Base-by-base conservation (phyloP, 2,113 vertebrate genomes). In the Telmatochromis brichardi region DNA sequence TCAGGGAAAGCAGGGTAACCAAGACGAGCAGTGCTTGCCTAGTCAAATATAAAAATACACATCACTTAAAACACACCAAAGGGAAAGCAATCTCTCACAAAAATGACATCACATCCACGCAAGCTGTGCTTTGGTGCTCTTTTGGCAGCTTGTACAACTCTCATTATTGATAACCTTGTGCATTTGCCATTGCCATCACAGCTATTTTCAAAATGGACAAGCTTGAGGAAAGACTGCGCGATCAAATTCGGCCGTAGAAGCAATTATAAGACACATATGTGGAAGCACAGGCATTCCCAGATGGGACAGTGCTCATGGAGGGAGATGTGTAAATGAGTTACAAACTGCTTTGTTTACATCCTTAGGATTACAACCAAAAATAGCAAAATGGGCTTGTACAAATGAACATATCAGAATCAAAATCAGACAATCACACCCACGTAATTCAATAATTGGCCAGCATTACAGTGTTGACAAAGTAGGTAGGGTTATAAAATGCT, bases 21-120 rank as follows among this genome's bases (percentile, higher is more conserved):
- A 73, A 37, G 63, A 13, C 3, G 6, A 37, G 19, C 33, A 68
- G 37, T 73, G 37, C 65, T 45, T 73, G 37, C 21, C 65, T 26
- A 73, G 1, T 17, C 37, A 73, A 73, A 73, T 42, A 68, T 71
- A 71, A 71, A 42, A 45, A 42, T 73, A 73, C 37, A 26, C 40
- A 26, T 17, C 21, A 45, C 21, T 26, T 73, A 45, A 73, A 73
- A 26, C 13, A 73, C 14, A 26, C 37, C 4, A 73, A 73, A 73
- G 21, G 23, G 37, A 73, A 73, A 73, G 40, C 68, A 73, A 17
- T 73, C 68, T 17, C 40, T 68, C 63, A 21, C 33, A 68, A 68
- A 68, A 8, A 37, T 68, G 1, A 37, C 33, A 68, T 68, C 33
- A 40, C 35, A 68, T 68, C 17, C 6, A n/a, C 6, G 17, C 60